Conservation (phyloP, 2,797 vertebrate genomes). For the Hipposideros larvatus region DNA sequence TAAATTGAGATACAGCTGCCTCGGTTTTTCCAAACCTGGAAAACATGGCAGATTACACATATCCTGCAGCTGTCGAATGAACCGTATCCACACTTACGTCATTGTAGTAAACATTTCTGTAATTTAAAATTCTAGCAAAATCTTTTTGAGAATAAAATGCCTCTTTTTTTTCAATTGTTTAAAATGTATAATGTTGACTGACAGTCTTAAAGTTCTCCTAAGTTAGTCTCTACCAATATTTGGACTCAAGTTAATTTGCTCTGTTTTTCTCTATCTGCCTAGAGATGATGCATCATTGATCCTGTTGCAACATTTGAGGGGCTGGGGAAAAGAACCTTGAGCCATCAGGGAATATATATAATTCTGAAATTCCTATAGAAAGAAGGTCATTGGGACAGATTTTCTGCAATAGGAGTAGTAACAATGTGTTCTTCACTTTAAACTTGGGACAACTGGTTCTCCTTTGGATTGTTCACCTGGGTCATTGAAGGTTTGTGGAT, state of each 20-base stretch:
- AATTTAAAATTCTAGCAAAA: constrained; percentile 31
- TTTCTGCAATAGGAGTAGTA: background rate
- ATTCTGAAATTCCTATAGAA: background rate
- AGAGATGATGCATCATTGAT: constrained; percentile 2
- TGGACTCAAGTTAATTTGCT: background rate
- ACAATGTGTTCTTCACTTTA: background rate
- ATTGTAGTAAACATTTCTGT: constrained; percentile 30
- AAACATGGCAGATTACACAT: background rate
- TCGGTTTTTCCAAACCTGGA: constrained; percentile 36
- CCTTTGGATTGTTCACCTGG: background rate
- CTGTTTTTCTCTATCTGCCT: background rate
- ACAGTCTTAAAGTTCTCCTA: constrained; percentile 32
- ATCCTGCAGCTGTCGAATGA: background rate
- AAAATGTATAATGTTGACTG: background rate
- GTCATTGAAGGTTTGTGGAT: background rate
- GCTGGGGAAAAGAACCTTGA: background rate
- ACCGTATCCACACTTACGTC: background rate
- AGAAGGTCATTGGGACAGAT: background rate
- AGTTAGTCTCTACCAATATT: background rate
- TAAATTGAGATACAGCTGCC: background rate
- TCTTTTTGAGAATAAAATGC: background rate
- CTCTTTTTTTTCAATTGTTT: background rate
- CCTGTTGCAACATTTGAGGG: background rate
- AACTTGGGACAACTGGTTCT: constrained; percentile 6
- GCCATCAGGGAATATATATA: background rate